Conservation (phyloP, 2,113 vertebrate genomes). For the Trematocara unimaculatum region DNA sequence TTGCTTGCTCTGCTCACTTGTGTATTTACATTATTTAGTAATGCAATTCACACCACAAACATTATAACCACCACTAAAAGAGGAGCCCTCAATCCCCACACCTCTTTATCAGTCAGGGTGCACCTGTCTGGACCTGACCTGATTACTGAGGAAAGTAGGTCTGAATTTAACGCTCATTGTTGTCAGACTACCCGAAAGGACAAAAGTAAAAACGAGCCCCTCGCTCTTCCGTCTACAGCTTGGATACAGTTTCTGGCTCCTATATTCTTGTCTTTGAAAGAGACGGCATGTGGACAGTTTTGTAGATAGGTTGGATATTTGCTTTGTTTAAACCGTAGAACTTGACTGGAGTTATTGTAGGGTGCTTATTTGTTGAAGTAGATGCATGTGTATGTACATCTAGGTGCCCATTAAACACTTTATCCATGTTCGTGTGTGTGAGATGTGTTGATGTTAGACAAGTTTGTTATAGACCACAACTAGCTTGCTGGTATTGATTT, state of each 20-base stretch:
- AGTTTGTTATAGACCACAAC: neutral
- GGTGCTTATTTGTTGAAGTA: neutral
- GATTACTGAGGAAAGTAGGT: constrained; percentile 59
- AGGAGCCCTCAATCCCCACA: constrained; percentile 22
- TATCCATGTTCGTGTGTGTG: neutral
- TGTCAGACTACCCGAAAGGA: constrained; percentile 27
- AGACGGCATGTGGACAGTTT: neutral
- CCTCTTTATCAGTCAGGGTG: constrained; percentile 60
- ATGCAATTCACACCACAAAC: neutral
- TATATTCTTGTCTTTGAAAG: neutral
- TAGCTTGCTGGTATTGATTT: neutral
- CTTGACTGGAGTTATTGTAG: neutral
- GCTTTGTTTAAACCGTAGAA: neutral
- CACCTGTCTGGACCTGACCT: constrained; percentile 66
- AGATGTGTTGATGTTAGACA: neutral
- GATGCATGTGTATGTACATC: neutral
- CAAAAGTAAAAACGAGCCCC: neutral
- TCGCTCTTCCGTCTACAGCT: neutral
- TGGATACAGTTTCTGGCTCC: neutral
- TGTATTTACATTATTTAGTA: neutral
- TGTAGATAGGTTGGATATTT: neutral
- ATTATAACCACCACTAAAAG: constrained; percentile 5
- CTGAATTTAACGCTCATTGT: constrained; percentile 47
- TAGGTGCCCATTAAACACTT: neutral
- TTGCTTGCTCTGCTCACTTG: neutral